Base-by-base conservation (phyloP, 2,113 vertebrate genomes). In the Melanocharis versteri region DNA sequence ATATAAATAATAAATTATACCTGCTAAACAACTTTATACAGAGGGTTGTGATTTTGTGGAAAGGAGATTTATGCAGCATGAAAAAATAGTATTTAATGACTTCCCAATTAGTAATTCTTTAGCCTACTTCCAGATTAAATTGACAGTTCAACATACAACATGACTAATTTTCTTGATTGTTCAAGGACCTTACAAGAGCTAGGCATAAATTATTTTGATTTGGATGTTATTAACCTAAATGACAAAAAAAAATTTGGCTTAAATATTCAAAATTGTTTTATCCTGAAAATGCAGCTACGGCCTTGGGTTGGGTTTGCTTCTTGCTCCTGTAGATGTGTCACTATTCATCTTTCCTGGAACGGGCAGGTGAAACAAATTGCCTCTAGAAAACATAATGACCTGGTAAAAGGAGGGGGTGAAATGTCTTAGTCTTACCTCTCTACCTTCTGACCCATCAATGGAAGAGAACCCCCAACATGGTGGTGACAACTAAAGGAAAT, bases 1-100 rank as follows among this genome's bases (percentile, higher is more conserved):
- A 87, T 39, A 82, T 71, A 85, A 85, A 88, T 86, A 89, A 91
- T 94, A 87, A 94, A 85, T 91, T 47, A 80, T 30, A 62, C 39
- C 51, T 91, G 37, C 57, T 83, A 42, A 83, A 56, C 33, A 58
- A 8, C 35, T 70, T 72, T 47, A 54, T 77, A 11, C 4, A 44
- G 23, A 30, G 18, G 14, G 11, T 10, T 65, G 48, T 6, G 15
- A 64, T 60, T 79, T 24, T 61, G 37, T 39, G 31, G 33, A 75
- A 58, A 62, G 37, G 31, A 80, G 30, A 70, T 86, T 65, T 77
- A 83, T 47, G 31, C 21, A 58, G 39, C 24, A 33, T 56, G 47
- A 81, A 90, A 77, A 82, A 57, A 47, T 44, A 53, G 15, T 66
- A 28, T 90, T 92, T 89, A 64, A 61, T 75, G 2, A n/a, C 35